Percentiles rank a stretch among this genome's conserved stretches.
Conservation (phyloP, 2,888 invertebrate species). For the Drosophila koepferae region DNA sequence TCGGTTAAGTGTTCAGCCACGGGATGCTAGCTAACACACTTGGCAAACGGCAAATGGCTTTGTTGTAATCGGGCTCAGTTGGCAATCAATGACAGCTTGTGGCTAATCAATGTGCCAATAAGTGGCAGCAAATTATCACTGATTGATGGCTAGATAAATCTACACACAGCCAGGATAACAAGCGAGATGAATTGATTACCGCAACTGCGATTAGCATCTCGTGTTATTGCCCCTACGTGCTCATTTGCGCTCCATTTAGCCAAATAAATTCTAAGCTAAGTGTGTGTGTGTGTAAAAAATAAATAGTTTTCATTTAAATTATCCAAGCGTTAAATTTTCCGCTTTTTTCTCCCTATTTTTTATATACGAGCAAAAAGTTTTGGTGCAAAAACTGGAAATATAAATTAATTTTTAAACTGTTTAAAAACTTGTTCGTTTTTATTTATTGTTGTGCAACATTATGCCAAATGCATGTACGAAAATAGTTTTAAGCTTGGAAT, state of each 20-base stretch:
- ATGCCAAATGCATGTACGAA: neutral
- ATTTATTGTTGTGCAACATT: neutral
- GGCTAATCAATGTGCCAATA: slow-evolving; percentile 58
- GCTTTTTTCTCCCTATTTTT: neutral
- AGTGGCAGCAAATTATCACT: slow-evolving; percentile 53
- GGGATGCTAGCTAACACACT: slow-evolving; percentile 13
- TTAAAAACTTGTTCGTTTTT: neutral
- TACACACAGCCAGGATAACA: slow-evolving; percentile 16
- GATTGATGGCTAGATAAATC: slow-evolving; percentile 39
- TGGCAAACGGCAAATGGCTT: slow-evolving; percentile 29
- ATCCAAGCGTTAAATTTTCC: neutral
- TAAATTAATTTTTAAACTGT: neutral
- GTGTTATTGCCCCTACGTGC: neutral
- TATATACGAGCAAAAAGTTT: neutral
- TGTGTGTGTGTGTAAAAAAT: neutral
- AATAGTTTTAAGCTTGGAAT: neutral
- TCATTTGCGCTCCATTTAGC: neutral
- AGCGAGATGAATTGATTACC: slow-evolving; percentile 39
- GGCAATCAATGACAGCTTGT: slow-evolving; percentile 57
- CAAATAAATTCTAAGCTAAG: neutral
- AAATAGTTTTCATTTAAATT: neutral
- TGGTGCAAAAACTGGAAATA: neutral
- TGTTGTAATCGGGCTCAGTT: slow-evolving; percentile 31
- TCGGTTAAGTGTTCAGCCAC: slow-evolving; percentile 19
- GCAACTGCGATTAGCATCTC: slow-evolving; percentile 12